Evolutionary conservation across 2,113 vertebrate genomes (phyloP).

Genomic region (Tenrec ecaudatus): DNA sequence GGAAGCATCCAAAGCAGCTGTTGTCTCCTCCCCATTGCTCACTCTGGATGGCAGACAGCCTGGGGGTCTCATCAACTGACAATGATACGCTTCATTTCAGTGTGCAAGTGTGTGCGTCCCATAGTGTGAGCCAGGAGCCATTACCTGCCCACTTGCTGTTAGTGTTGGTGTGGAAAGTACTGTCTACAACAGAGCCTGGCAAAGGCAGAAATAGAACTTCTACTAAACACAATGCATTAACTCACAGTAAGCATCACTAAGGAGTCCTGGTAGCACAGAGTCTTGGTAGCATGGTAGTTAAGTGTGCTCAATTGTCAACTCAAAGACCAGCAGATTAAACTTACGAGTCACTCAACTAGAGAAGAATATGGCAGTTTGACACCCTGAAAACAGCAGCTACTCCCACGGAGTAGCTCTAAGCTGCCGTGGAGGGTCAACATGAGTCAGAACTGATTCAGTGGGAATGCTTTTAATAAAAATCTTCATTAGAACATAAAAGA

Average conservation of each 20-base stretch:
- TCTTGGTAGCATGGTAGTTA: background rate
- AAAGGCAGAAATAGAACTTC: background rate
- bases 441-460: background rate
- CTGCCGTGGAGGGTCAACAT: background rate
- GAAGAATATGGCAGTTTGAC: background rate
- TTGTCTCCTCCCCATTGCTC: constrained; percentile 39
- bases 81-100: background rate
- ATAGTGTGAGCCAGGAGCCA: background rate
- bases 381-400: background rate
- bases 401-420: background rate
- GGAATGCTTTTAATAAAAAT: background rate
- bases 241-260: background rate
- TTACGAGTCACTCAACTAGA: background rate
- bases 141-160: constrained; percentile 56
- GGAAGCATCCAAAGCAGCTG: constrained; percentile 44
- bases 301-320: background rate
- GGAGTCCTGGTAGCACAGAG: background rate
- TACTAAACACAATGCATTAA: background rate
- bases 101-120: background rate
- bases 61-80: background rate
- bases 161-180: constrained; percentile 58
- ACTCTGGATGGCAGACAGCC: background rate
- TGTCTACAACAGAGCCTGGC: constrained; percentile 37
- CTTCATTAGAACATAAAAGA: background rate
- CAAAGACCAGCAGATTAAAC: background rate